Evolutionary conservation across 2,888 invertebrate genomes (phyloP).

Genomic region (Cryptophagus acutangulus): DNA sequence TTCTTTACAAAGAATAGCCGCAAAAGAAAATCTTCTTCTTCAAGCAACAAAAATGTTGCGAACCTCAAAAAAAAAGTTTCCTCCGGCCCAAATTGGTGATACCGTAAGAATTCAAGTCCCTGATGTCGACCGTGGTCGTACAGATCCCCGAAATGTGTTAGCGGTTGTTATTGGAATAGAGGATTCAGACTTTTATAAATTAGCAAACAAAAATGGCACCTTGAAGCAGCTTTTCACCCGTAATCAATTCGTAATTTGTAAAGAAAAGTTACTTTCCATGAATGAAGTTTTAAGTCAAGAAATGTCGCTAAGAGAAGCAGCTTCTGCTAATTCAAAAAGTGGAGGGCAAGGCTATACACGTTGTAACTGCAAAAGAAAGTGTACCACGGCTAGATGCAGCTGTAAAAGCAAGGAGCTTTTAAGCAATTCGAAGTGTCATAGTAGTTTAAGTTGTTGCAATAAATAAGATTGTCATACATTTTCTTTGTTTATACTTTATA

Average conservation of each 20-base stretch:
- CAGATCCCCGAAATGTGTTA: constrained; percentile 28
- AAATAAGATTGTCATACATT: constrained; percentile 11
- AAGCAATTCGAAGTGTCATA: constrained; percentile 27
- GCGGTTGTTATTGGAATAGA: constrained; percentile 26
- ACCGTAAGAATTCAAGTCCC: constrained; percentile 25
- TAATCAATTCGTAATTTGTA: constrained; percentile 27
- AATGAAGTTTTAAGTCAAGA: constrained; percentile 25
- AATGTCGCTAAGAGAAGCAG: constrained; percentile 26
- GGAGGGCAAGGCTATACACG: constrained; percentile 24
- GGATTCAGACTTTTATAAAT: constrained; percentile 27
- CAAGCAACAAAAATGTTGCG: constrained; percentile 14
- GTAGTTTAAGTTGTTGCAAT: constrained; percentile 20
- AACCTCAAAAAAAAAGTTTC: constrained; percentile 19
- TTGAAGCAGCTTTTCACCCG: constrained; percentile 18
- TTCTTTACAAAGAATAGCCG: constrained; percentile 20
- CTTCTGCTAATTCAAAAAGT: constrained; percentile 23
- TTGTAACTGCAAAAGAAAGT: constrained; percentile 20
- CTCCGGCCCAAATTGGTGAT: constrained; percentile 24
- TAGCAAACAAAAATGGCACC: constrained; percentile 23
- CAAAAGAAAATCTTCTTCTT: constrained; percentile 19
- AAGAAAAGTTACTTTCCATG: constrained; percentile 27
- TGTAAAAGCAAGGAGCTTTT: constrained; percentile 24
- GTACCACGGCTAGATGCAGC: constrained; percentile 20
- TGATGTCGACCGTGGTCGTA: constrained; percentile 26
- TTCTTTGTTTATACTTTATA: constrained; percentile 11